phyloP scores from a whole-genome alignment of 2,113 vertebrate genomes.

The Australoheros scitulus region DNA sequence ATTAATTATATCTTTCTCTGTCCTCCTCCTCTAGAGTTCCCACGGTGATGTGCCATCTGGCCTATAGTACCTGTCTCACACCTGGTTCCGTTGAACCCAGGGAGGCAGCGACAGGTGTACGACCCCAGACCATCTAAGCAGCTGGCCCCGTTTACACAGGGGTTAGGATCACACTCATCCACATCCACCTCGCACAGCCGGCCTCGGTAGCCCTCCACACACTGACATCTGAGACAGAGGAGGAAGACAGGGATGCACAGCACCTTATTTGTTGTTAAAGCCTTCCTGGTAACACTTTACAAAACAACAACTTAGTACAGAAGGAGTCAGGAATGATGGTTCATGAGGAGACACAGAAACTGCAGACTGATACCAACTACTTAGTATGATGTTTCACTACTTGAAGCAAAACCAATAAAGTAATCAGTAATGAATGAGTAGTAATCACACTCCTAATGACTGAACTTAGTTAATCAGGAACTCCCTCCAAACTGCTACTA shows the following conservation, averaged over 20 bases:
- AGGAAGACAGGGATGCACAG: not conserved
- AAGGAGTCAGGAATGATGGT: too few species aligned
- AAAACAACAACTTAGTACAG: not conserved
- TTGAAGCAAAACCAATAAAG: too few species aligned
- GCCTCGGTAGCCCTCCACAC: slow-evolving; percentile 87
- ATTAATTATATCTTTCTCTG: not conserved
- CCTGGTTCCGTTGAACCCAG: slow-evolving; percentile 97
- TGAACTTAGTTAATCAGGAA: too few species aligned
- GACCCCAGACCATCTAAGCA: slow-evolving; percentile 90
- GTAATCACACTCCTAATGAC: too few species aligned
- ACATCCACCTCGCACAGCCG: slow-evolving; percentile 87
- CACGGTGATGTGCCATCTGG: slow-evolving; percentile 62
- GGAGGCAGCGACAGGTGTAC: slow-evolving; percentile 91
- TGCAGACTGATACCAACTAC: too few species aligned
- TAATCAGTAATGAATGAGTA: too few species aligned
- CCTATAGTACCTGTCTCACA: slow-evolving; percentile 98
- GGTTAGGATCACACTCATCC: slow-evolving; percentile 91
- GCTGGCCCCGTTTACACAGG: slow-evolving; percentile 91
- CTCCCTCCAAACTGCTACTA: too few species aligned
- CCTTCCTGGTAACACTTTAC: not conserved
- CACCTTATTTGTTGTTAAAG: not conserved
- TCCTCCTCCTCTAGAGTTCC: slow-evolving; percentile 13
- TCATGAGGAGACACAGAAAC: not conserved
- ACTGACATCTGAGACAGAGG: slow-evolving; percentile 84
- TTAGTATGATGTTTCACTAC: too few species aligned